Evolutionary conservation across 1,140 invertebrate species (phyloP).

Genomic region (Leptinotarsa lineolata): DNA sequence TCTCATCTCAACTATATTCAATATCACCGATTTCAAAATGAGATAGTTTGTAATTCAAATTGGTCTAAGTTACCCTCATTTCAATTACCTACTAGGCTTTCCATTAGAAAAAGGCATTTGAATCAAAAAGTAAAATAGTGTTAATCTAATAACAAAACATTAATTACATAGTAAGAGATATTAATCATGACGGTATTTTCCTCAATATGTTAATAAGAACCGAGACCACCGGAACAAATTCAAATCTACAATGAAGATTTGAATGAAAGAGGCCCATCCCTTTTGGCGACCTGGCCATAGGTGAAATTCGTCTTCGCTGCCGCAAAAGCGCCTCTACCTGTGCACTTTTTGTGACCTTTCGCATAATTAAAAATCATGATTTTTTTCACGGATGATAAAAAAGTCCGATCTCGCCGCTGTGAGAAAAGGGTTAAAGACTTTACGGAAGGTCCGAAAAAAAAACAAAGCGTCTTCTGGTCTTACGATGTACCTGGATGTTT

Average conservation of each 20-base stretch:
- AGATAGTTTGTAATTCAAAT: no score
- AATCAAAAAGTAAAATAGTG: no score
- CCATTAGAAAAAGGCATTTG: no score
- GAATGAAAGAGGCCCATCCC: background rate
- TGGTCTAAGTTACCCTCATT: no score
- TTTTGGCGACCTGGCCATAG: background rate
- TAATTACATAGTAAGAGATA: no score
- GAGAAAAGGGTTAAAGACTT: constrained; percentile 46
- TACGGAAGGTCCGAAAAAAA: constrained; percentile 41
- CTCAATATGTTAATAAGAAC: no score
- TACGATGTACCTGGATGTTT: constrained; percentile 47
- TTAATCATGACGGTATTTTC: no score
- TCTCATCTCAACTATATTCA: no score
- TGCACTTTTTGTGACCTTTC: constrained; percentile 39
- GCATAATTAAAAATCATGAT: constrained; percentile 46
- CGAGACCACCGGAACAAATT: background rate
- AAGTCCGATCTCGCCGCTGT: constrained; percentile 41
- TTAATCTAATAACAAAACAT: no score
- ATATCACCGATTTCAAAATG: no score
- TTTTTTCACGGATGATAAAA: constrained; percentile 40
- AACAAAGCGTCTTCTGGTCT: constrained; percentile 33
- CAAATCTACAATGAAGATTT: background rate
- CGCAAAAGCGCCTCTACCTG: constrained; percentile 36
- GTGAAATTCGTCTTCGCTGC: background rate
- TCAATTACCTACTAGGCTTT: no score